Conservation (phyloP, 2,797 vertebrate species). For the Coregonus suidteri region DNA sequence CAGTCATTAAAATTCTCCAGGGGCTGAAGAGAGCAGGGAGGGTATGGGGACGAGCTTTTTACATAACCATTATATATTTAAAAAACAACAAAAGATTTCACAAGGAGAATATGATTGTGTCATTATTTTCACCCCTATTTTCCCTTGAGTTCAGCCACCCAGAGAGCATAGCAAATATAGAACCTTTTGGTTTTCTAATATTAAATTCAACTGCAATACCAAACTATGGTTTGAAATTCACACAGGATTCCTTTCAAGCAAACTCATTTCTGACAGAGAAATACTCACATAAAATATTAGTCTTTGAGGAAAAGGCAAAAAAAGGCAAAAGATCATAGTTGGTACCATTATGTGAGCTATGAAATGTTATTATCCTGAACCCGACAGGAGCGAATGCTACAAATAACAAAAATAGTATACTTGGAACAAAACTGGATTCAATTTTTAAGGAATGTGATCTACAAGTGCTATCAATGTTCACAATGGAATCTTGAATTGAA, state of each 20-base stretch:
- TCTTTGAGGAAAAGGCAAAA: slow-evolving; percentile 29
- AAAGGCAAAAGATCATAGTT: slow-evolving; percentile 60
- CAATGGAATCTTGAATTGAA: slow-evolving; percentile 46
- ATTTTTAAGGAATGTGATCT: slow-evolving; percentile 62
- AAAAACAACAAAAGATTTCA: slow-evolving; percentile 10
- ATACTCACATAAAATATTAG: slow-evolving; percentile 13
- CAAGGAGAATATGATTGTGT: slow-evolving; percentile 45
- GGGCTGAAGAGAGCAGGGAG: slow-evolving; percentile 33
- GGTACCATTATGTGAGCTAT: slow-evolving; percentile 52
- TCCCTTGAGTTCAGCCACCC: slow-evolving; percentile 29
- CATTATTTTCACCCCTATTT: slow-evolving; percentile 32
- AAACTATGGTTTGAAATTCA: slow-evolving; percentile 54
- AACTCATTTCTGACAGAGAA: slow-evolving; percentile 15
- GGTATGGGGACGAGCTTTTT: slow-evolving; percentile 30
- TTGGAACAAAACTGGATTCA: slow-evolving; percentile 58
- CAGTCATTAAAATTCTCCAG: slow-evolving; percentile 48
- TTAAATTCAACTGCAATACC: slow-evolving; percentile 52
- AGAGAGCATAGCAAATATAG: slow-evolving; percentile 55
- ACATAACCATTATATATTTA: slow-evolving; percentile 18
- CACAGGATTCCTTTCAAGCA: slow-evolving; percentile 57
- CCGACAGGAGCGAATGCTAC: slow-evolving; percentile 59
- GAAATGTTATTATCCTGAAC: slow-evolving; percentile 50
- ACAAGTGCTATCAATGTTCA: slow-evolving; percentile 51
- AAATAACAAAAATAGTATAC: slow-evolving; percentile 47
- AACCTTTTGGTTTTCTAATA: slow-evolving; percentile 38